Evolutionary conservation across 1,140 invertebrate species (phyloP).

Genomic region (Drosophila nannoptera): DNA sequence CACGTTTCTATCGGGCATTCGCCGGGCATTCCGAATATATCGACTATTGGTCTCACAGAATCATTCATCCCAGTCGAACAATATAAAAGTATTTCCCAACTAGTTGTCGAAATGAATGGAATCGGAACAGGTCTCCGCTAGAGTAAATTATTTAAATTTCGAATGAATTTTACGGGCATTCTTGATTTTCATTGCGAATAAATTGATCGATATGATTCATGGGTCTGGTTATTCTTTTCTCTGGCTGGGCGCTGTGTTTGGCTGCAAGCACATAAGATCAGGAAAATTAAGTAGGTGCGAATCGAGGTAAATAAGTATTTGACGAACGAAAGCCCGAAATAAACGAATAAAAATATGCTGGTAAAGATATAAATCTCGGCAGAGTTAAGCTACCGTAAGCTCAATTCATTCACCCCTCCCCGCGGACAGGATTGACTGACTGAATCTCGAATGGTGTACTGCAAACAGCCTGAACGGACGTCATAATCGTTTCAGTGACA

Average conservation of each 20-base stretch:
- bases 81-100: too few relatives aligned
- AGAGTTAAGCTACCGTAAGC: slow-evolving; percentile 43
- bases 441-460: slow-evolving; percentile 19
- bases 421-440: not conserved
- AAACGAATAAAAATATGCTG: slow-evolving; percentile 39
- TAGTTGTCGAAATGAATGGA: too few relatives aligned
- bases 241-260: too few relatives aligned
- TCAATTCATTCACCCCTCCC: slow-evolving; percentile 43
- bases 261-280: too few relatives aligned
- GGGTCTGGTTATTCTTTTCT: too few relatives aligned
- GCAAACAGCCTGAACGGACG: slow-evolving; percentile 51
- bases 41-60: not conserved
- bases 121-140: too few relatives aligned
- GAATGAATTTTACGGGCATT: too few relatives aligned
- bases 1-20: not conserved
- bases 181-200: too few relatives aligned
- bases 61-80: too few relatives aligned
- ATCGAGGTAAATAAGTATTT: slow-evolving; percentile 46
- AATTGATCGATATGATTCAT: too few relatives aligned
- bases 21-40: too few relatives aligned
- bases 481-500: slow-evolving; percentile 78
- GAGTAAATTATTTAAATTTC: too few relatives aligned
- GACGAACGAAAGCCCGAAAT: slow-evolving; percentile 58
- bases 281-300: slow-evolving; percentile 53
- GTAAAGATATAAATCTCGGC: slow-evolving; percentile 63